Evolutionary conservation across 2,888 invertebrate species (phyloP).

Genomic region (Leptura quadrifasciata): DNA sequence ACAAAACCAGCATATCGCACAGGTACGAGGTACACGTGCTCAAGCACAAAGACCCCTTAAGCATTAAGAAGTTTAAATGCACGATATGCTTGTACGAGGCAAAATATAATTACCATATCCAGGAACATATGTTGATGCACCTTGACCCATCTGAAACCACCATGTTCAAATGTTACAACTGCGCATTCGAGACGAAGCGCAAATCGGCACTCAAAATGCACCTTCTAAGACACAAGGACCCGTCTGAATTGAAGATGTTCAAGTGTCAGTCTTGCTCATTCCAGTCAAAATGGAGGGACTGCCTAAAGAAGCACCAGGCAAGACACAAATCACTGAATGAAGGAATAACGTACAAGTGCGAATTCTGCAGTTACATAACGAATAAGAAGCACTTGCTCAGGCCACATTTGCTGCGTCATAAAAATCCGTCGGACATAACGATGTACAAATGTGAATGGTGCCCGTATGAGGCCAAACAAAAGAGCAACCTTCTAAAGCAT

Average conservation of each 20-base stretch:
- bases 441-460: neutral
- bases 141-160: neutral
- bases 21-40: neutral
- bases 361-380: neutral
- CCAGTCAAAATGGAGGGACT: neutral
- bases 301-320: neutral
- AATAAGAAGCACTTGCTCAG: neutral
- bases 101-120: neutral
- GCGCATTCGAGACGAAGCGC: conserved; percentile 9
- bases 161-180: neutral
- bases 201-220: neutral
- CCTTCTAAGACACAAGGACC: neutral
- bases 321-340: neutral
- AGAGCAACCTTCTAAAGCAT: neutral
- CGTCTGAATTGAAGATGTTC: conserved; percentile 5
- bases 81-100: neutral
- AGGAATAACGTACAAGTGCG: conserved; percentile 1
- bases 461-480: neutral
- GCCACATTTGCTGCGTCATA: neutral
- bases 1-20: neutral
- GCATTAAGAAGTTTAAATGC: neutral
- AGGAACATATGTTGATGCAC: neutral
- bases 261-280: conserved; percentile 5
- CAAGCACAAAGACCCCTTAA: neutral
- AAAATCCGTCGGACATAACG: neutral